Conservation (phyloP, 2,888 invertebrate species). For the Rotaria socialis region DNA sequence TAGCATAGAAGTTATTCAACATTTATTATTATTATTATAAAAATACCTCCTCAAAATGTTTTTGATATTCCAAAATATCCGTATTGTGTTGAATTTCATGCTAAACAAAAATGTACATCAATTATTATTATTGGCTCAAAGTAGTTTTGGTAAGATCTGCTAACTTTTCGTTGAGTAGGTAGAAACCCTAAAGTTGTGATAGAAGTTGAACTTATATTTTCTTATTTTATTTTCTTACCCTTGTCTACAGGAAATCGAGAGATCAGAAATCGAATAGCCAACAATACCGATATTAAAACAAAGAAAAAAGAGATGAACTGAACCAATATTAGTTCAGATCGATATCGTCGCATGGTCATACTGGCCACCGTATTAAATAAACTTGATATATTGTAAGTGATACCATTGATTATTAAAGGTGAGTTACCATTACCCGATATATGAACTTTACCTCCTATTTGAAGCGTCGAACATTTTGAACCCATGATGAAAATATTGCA, state of each 20-base stretch:
- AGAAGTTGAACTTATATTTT: too few species aligned
- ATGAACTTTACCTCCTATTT: neutral
- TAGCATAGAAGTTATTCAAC: neutral
- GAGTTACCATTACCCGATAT: neutral
- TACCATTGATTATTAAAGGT: neutral
- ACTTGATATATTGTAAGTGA: neutral
- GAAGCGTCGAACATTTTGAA: neutral
- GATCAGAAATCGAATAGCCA: neutral
- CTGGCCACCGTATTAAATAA: neutral
- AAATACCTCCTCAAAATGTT: neutral
- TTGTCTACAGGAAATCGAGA: neutral
- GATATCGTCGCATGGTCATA: neutral
- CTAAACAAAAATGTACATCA: neutral
- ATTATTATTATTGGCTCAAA: neutral
- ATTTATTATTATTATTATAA: neutral
- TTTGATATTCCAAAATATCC: neutral
- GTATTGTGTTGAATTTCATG: neutral
- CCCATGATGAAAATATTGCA: neutral
- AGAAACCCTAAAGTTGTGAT: neutral
- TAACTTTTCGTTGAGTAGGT: neutral
- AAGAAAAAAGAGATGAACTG: neutral
- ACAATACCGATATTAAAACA: neutral
- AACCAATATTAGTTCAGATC: neutral
- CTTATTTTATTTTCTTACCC: neutral
- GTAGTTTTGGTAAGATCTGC: neutral